A percentile compares a stretch with the other conserved stretches of the same genome.
phyloP scores from a whole-genome alignment of 2,888 invertebrate species.

The Euclidia mi region DNA sequence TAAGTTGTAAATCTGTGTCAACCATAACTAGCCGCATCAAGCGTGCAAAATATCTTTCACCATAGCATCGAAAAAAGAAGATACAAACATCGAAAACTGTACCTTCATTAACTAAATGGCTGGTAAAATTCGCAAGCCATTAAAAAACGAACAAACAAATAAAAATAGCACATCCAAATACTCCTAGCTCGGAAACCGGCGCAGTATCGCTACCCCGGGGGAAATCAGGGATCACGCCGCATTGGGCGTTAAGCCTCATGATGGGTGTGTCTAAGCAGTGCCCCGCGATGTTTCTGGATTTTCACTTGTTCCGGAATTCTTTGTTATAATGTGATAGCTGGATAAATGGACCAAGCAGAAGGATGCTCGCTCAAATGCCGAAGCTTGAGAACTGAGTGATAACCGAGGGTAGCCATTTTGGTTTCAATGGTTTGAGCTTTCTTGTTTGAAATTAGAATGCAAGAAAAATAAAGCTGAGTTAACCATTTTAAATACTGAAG shows the following conservation, averaged over 20 bases:
- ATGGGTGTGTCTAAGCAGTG: slow-evolving; percentile 61
- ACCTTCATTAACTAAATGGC: not conserved
- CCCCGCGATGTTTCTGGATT: slow-evolving; percentile 46
- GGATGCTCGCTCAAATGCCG: not conserved
- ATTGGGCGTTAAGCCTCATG: slow-evolving; percentile 78
- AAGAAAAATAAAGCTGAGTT: no score
- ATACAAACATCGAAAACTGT: no score
- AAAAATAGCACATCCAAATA: slow-evolving; percentile 50
- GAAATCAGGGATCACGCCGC: slow-evolving; percentile 76
- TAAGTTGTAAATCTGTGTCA: no score
- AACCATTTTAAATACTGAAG: no score
- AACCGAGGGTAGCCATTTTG: not conserved
- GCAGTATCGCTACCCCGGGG: slow-evolving; percentile 63
- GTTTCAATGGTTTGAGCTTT: not conserved
- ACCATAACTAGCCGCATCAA: no score
- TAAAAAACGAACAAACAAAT: not conserved
- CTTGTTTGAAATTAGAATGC: not conserved
- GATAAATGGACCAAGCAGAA: slow-evolving; percentile 14
- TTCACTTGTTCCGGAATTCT: slow-evolving; percentile 47
- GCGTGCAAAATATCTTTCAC: no score
- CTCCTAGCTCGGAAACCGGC: slow-evolving; percentile 33
- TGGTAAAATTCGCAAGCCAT: not conserved
- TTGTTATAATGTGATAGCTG: slow-evolving; percentile 50
- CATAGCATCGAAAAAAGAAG: no score
- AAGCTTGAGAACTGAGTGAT: not conserved